A percentile compares a stretch with the other conserved stretches of the same genome.
phyloP scores from a whole-genome alignment of 2,113 vertebrate species.

The Amblyornis subalaris region DNA sequence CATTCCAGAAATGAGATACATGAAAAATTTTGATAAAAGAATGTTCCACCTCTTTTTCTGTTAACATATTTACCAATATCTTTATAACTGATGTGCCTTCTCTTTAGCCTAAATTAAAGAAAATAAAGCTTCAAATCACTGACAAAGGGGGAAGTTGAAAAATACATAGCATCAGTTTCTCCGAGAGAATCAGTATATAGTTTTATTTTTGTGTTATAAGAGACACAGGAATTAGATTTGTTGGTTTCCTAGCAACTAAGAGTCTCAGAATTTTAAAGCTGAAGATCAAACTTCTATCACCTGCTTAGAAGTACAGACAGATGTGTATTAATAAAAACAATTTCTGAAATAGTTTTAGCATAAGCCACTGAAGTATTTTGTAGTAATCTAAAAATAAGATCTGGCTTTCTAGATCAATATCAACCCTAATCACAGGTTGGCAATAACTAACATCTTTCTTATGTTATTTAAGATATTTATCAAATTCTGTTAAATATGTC shows the following conservation, averaged over 20 bases:
- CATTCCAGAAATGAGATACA: conserved; percentile 33
- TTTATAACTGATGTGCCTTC: background rate
- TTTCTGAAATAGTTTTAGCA: conserved; percentile 39
- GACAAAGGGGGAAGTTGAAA: background rate
- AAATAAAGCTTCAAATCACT: conserved; percentile 48
- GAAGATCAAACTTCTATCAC: conserved; percentile 51
- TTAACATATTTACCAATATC: conserved; percentile 25
- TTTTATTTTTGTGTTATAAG: conserved; percentile 58
- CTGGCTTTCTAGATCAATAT: conserved; percentile 38
- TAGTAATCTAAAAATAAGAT: background rate
- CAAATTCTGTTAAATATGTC: background rate
- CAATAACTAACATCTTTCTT: conserved; percentile 16
- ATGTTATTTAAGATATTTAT: background rate
- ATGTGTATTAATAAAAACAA: conserved; percentile 50
- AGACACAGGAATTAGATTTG: conserved; percentile 56
- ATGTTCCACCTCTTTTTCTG: background rate
- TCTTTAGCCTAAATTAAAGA: conserved; percentile 19
- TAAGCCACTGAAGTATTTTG: background rate
- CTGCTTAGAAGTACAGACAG: conserved; percentile 54
- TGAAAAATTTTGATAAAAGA: conserved; percentile 35
- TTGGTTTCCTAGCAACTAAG: conserved; percentile 71
- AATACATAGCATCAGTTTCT: background rate
- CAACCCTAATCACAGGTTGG: conserved; percentile 10
- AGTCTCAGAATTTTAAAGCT: conserved; percentile 48
- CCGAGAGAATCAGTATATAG: conserved; percentile 19